Evolutionary conservation across 1,140 invertebrate genomes (phyloP).

Genomic region (Drosophila chauvacae): DNA sequence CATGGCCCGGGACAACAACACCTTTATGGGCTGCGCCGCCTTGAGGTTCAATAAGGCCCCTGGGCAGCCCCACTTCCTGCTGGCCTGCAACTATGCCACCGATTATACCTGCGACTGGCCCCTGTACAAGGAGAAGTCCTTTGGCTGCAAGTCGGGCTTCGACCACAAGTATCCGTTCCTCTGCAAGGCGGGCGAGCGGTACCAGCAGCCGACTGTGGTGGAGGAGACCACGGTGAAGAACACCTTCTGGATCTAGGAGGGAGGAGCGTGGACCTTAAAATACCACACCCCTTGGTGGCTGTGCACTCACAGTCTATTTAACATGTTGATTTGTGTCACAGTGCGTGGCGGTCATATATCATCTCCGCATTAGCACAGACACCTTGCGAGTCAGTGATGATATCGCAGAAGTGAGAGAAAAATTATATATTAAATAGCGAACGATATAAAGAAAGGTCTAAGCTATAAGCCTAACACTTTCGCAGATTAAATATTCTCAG

Average conservation of each 20-base stretch:
- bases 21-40: conserved; percentile 61
- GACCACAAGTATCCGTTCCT: conserved; percentile 43
- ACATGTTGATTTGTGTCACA: conserved; percentile 74
- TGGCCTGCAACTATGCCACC: conserved; percentile 69
- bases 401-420: too few species aligned
- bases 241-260: conserved; percentile 4
- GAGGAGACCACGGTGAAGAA: conserved; percentile 20
- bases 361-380: conserved; percentile 63
- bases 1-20: conserved; percentile 67
- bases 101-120: conserved; percentile 39
- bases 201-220: not conserved
- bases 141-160: conserved; percentile 53
- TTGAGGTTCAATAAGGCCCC: conserved; percentile 22
- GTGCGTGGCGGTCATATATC: conserved; percentile 68
- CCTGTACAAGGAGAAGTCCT: conserved; percentile 44
- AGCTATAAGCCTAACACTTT: too few species aligned
- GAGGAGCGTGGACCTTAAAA: conserved; percentile 29
- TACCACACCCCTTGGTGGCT: not conserved
- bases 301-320: conserved; percentile 64
- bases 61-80: conserved; percentile 35
- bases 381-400: conserved; percentile 35
- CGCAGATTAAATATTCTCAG: too few species aligned
- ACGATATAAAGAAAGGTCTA: not conserved
- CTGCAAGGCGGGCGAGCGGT: conserved; percentile 54
- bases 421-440: conserved; percentile 19